Percentiles rank a stretch among this genome's conserved stretches.
These are phyloP conservation scores for Hoplias malabaricus DNA, from an alignment of 2,113 vertebrate species.

Conservation along the genomic window DNA sequence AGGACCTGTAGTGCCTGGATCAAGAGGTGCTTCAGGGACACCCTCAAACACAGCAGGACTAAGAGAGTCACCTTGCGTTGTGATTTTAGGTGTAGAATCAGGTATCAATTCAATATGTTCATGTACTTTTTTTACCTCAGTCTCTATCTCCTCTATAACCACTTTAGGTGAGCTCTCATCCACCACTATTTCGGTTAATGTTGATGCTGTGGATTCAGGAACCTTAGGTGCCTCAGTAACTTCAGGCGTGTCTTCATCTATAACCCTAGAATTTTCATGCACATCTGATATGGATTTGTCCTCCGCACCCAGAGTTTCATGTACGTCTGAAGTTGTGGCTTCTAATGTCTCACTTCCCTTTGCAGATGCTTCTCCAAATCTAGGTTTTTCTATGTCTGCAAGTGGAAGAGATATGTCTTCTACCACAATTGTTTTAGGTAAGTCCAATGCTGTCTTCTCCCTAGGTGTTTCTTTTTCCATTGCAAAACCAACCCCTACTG, in stretches of 20 bases:
- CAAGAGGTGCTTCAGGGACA: not conserved
- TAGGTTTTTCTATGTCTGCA: not conserved
- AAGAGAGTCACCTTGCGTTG: not conserved
- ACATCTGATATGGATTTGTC: too few relatives aligned
- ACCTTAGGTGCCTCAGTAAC: not conserved
- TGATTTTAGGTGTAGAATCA: not conserved
- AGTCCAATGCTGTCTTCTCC: conserved; percentile 21
- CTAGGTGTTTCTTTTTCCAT: not conserved
- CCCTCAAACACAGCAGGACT: not conserved
- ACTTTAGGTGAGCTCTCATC: not conserved
- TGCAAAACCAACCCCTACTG: not conserved
- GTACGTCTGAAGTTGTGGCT: not conserved
- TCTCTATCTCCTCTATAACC: not conserved
- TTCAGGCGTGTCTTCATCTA: conserved; percentile 10
- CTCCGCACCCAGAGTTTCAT: conserved; percentile 40
- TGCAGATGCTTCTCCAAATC: not conserved
- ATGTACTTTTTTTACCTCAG: not conserved
- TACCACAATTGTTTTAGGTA: not conserved
- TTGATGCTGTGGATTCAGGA: not conserved
- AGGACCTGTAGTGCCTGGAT: not conserved
- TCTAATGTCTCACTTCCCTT: not conserved
- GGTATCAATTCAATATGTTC: not conserved
- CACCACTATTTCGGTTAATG: not conserved
- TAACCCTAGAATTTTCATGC: too few relatives aligned
- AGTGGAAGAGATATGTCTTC: not conserved